phyloP scores from a whole-genome alignment of 2,113 vertebrate genomes.

The Gambusia affinis region DNA sequence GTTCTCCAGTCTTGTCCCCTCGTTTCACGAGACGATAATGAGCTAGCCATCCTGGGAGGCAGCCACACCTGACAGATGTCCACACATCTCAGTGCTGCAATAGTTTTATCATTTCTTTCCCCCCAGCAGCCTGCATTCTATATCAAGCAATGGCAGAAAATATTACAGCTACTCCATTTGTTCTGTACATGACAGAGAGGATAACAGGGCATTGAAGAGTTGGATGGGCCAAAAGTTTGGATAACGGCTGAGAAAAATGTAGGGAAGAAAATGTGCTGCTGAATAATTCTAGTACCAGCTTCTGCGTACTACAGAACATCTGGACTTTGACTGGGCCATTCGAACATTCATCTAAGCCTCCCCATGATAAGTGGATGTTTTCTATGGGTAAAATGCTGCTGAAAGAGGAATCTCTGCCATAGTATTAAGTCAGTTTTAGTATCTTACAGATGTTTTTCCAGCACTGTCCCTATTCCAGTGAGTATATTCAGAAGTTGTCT shows the following conservation, averaged over 20 bases:
- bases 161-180: constrained; percentile 35
- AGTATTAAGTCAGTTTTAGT: too few relatives aligned
- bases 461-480: not conserved
- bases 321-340: too few relatives aligned
- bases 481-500: not conserved
- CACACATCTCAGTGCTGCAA: constrained; percentile 55
- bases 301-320: not conserved
- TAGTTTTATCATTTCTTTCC: constrained; percentile 61
- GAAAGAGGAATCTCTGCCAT: too few relatives aligned
- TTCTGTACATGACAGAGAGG: constrained; percentile 8
- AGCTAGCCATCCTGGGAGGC: constrained; percentile 65
- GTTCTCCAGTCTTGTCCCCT: constrained; percentile 44
- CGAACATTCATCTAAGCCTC: too few relatives aligned
- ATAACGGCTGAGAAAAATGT: constrained; percentile 12
- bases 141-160: constrained; percentile 30
- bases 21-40: constrained; percentile 69
- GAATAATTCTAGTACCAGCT: not conserved
- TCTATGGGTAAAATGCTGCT: too few relatives aligned
- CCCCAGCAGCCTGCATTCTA: constrained; percentile 40
- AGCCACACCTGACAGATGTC: constrained; percentile 74
- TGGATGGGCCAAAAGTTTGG: constrained; percentile 4
- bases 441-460: too few relatives aligned
- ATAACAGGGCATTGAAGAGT: not conserved
- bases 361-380: too few relatives aligned
- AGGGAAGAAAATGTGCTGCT: not conserved